Evolutionary conservation across 2,888 invertebrate species (phyloP).

Genomic region (Melanchra persicariae): DNA sequence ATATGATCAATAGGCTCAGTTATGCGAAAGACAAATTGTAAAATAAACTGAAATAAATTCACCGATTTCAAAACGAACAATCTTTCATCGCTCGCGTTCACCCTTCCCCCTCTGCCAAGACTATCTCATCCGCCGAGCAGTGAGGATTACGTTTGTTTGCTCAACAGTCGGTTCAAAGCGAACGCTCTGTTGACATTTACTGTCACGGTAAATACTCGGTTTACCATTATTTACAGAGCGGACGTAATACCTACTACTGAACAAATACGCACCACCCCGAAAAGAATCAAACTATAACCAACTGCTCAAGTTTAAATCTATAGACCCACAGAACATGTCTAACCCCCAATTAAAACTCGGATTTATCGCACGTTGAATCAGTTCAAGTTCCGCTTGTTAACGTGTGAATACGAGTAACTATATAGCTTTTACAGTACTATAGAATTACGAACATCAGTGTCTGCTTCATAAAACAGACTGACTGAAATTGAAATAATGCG

Average conservation of each 20-base stretch:
- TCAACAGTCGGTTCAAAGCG: slow-evolving; percentile 84
- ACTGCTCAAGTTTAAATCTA: slow-evolving; percentile 45
- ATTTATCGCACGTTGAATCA: slow-evolving; percentile 40
- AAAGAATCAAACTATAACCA: slow-evolving; percentile 65
- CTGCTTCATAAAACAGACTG: slow-evolving; percentile 23
- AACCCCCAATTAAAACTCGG: slow-evolving; percentile 49
- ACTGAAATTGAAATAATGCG: slow-evolving; percentile 26
- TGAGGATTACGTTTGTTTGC: slow-evolving; percentile 85
- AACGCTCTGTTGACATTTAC: slow-evolving; percentile 87
- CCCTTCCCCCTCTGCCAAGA: slow-evolving; percentile 56
- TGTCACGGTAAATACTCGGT: slow-evolving; percentile 87
- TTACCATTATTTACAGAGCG: slow-evolving; percentile 86
- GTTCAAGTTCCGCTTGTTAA: slow-evolving; percentile 42
- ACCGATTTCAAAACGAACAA: slow-evolving; percentile 65
- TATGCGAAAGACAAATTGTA: slow-evolving; percentile 69
- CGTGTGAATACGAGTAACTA: slow-evolving; percentile 34
- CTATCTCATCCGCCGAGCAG: slow-evolving; percentile 71
- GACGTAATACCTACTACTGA: slow-evolving; percentile 80
- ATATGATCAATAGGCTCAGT: slow-evolving; percentile 63
- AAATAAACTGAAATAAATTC: slow-evolving; percentile 72
- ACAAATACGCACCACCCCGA: slow-evolving; percentile 68
- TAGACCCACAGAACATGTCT: slow-evolving; percentile 25
- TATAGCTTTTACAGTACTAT: slow-evolving; percentile 10
- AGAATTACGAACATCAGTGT: slow-evolving; percentile 11
- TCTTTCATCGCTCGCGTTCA: slow-evolving; percentile 56